Conservation (phyloP, 2,113 vertebrate species). For the Eulemur macaco region DNA sequence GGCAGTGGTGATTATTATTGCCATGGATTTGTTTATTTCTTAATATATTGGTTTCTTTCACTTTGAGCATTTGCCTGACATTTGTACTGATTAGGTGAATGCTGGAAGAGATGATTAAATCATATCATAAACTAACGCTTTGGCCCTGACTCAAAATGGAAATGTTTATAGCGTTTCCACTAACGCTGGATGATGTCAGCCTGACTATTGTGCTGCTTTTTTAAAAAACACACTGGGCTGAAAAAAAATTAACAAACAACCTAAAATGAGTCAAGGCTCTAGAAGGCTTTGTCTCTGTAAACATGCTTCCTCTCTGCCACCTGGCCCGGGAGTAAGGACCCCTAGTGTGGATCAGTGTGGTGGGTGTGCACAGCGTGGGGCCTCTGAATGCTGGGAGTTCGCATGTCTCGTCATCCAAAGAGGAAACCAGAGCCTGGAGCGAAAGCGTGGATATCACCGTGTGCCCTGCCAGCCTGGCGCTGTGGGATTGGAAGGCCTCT, state of each 20-base stretch:
- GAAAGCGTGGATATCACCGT: not conserved
- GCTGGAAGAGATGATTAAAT: constrained; percentile 35
- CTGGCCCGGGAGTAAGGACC: not conserved
- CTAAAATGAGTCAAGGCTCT: not conserved
- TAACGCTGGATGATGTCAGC: constrained; percentile 54
- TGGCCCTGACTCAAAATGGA: constrained; percentile 51
- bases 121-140: constrained; percentile 46
- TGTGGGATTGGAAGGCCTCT: not conserved
- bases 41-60: constrained; percentile 40
- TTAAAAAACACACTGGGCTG: constrained; percentile 41
- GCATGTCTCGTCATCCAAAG: not conserved
- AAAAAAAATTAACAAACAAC: constrained; percentile 54
- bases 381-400: not conserved
- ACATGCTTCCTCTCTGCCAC: not conserved
- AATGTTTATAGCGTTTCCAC: not conserved
- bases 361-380: not conserved
- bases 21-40: constrained; percentile 43
- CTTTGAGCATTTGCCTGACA: constrained; percentile 9
- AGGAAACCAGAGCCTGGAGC: not conserved
- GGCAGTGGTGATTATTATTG: not conserved
- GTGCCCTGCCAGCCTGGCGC: not conserved
- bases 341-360: not conserved
- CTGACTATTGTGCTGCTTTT: constrained; percentile 38
- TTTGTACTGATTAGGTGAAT: not conserved
- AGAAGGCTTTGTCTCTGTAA: not conserved